These are phyloP conservation scores for Drosophila anceps DNA, from an alignment of 2,888 invertebrate species.

Conservation along the genomic window DNA sequence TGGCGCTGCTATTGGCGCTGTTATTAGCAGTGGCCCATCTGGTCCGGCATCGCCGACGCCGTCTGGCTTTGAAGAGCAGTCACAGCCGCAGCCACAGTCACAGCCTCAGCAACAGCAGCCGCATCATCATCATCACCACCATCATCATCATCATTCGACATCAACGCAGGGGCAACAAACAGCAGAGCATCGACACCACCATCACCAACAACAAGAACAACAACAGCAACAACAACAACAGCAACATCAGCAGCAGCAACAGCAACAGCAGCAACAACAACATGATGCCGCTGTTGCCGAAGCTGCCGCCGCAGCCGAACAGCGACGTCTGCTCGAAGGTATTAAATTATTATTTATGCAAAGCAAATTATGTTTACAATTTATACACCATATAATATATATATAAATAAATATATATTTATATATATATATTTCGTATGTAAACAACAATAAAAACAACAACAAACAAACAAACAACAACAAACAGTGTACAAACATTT, in stretches of 20 bases:
- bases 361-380: slow-evolving; percentile 55
- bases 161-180: slow-evolving; percentile 62
- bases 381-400: slow-evolving; percentile 48
- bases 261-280: slow-evolving; percentile 69
- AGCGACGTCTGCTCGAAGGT: slow-evolving; percentile 86
- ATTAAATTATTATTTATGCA: slow-evolving; percentile 79
- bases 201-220: slow-evolving; percentile 51
- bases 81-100: slow-evolving; percentile 15
- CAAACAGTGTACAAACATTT: slow-evolving; percentile 49
- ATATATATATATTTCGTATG: slow-evolving; percentile 44
- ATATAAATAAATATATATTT: slow-evolving; percentile 50
- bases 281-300: slow-evolving; percentile 76
- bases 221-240: slow-evolving; percentile 56
- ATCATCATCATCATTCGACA: slow-evolving; percentile 61
- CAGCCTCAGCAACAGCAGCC: slow-evolving; percentile 56
- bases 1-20: slow-evolving; percentile 32
- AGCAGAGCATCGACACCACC: slow-evolving; percentile 55
- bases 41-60: slow-evolving; percentile 83
- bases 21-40: slow-evolving; percentile 62
- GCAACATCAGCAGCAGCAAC: slow-evolving; percentile 61
- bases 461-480: slow-evolving; percentile 49
- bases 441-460: slow-evolving; percentile 35
- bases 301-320: slow-evolving; percentile 83
- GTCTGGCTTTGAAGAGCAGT: slow-evolving; percentile 77
- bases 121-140: slow-evolving; percentile 62